Conservation (phyloP, 2,888 invertebrate species). For the Eubasilissa splendida region DNA sequence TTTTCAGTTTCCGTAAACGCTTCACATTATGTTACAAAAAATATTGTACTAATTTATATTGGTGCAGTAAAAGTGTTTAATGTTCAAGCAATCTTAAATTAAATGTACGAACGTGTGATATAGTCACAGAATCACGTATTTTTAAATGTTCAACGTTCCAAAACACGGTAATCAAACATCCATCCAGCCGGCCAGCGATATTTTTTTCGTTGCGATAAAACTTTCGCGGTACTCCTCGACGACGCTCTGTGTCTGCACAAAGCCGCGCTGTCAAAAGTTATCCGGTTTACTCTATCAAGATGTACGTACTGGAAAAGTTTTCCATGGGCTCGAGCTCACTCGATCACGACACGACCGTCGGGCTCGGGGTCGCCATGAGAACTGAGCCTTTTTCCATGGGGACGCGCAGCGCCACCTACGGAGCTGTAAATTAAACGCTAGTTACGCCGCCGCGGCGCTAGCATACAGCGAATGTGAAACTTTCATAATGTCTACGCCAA, state of each 20-base stretch:
- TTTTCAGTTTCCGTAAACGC: neutral
- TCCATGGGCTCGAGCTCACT: neutral
- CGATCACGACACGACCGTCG: slow-evolving; percentile 20
- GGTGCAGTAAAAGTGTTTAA: neutral
- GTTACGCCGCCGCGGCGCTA: slow-evolving; percentile 39
- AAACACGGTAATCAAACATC: neutral
- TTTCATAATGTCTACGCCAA: neutral
- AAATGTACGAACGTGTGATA: too few species aligned
- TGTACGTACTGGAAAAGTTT: slow-evolving; percentile 30
- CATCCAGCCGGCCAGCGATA: too few species aligned
- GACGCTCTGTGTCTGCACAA: neutral
- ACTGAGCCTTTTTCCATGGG: slow-evolving; percentile 36
- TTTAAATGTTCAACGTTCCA: neutral
- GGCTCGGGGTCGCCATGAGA: slow-evolving; percentile 32
- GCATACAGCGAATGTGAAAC: neutral
- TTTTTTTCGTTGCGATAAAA: neutral
- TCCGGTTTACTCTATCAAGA: neutral
- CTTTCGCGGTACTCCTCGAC: neutral
- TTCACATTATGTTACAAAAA: slow-evolving; percentile 8
- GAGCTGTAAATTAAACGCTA: slow-evolving; percentile 27
- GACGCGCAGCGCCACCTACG: slow-evolving; percentile 45
- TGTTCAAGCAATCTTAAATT: neutral
- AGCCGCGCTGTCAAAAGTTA: slow-evolving; percentile 22
- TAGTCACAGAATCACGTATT: slow-evolving; percentile 6
- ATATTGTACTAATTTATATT: neutral